Evolutionary conservation across 2,797 vertebrate species (phyloP), one percentile per base, ranked within the genome.

Genomic region (Melanogrammus aeglefinus): DNA sequence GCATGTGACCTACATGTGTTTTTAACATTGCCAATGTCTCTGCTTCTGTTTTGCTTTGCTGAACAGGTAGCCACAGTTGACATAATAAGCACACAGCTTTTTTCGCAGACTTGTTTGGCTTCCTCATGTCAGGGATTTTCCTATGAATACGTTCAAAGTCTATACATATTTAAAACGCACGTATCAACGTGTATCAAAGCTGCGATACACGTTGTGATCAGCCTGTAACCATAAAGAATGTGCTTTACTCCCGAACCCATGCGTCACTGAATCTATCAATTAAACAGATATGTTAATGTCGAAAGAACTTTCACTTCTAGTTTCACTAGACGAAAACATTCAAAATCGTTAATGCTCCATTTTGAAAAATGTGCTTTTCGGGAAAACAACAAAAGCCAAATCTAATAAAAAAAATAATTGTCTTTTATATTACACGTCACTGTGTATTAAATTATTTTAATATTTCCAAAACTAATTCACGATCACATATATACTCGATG

Each of bases 121-220:
- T 81, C 76, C 91, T 85, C 74, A 81, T 75, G 75, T 83, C 76
- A 71, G 82, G 75, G 72, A 41, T 80, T 78, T 78, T 85, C 83
- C 79, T 71, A 83, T 81, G 74, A 75, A 87, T 84, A 87, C 77
- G 70, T 87, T 78, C 3, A 24, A 57, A 44, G 81, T 77, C 89
- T 82, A 84, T 86, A 35, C 5, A 4, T 35, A 35, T 35, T 35
- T 4, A 35, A 2, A 1, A 4, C 4, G 4, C 4, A 87, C 77
- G 70, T n/a, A 87, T 78, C 3, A 24, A 57, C 51, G 81, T 76
- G 78, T 87, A 88, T 88, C 81, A 86, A 90, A 88, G 79, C 80
- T 78, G 78, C 63, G 44, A 86, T 84, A 63, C 51, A 63, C 24
- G 6, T 7, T 38, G 36, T 38, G 36, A 38, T 38, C 24, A 39